Conservation (phyloP, 2,797 vertebrate species). For the Lates japonicus region DNA sequence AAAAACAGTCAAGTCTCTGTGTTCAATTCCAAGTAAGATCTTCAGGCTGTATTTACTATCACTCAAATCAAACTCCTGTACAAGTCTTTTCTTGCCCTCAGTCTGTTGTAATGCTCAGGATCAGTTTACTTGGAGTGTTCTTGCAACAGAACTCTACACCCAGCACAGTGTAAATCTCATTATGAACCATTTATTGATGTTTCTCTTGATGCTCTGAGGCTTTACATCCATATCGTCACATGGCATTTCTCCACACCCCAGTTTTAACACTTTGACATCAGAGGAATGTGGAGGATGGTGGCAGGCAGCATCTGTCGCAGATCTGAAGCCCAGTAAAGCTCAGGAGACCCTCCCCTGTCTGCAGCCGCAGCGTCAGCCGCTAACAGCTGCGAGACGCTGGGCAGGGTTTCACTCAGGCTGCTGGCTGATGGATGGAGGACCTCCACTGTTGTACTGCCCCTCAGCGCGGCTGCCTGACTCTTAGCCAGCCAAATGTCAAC, state of each 20-base stretch:
- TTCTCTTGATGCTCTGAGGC: slow-evolving; percentile 29
- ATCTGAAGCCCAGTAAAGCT: slow-evolving; percentile 67
- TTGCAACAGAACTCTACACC: slow-evolving; percentile 15
- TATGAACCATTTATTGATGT: slow-evolving; percentile 35
- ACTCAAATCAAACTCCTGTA: slow-evolving; percentile 4
- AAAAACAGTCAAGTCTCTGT: neutral
- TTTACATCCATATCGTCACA: slow-evolving; percentile 34
- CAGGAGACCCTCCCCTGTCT: slow-evolving; percentile 58
- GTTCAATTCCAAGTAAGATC: neutral
- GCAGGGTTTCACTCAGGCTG: slow-evolving; percentile 47
- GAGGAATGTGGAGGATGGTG: slow-evolving; percentile 64
- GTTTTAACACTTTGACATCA: slow-evolving; percentile 62
- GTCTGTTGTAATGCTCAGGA: slow-evolving; percentile 9
- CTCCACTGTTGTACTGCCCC: slow-evolving; percentile 1
- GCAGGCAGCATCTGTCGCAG: slow-evolving; percentile 70
- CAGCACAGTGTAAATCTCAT: slow-evolving; percentile 13
- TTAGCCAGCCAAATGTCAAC: slow-evolving; percentile 43
- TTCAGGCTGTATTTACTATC: slow-evolving; percentile 1
- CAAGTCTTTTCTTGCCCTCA: slow-evolving; percentile 18
- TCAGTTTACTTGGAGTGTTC: slow-evolving; percentile 1
- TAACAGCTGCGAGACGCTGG: slow-evolving; percentile 65
- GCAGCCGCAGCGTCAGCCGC: slow-evolving; percentile 40
- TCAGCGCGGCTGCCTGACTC: slow-evolving; percentile 19
- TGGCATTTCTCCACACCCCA: slow-evolving; percentile 55
- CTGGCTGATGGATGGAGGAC: slow-evolving; percentile 53